Base-by-base conservation (phyloP, 2,888 invertebrate species). In the Calliphora vomitoria region DNA sequence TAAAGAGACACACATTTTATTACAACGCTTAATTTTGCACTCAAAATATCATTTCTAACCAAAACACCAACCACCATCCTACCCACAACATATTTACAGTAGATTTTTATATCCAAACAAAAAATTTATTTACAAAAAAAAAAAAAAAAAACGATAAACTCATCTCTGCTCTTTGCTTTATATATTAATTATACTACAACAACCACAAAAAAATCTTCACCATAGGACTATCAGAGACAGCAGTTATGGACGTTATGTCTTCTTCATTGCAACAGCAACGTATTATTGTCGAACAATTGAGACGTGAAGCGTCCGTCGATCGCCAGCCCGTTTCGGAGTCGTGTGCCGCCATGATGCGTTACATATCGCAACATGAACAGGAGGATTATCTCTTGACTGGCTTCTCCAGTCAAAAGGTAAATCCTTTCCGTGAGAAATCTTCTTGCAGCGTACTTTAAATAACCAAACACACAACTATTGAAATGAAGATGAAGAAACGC, bases 401-500 rank as follows among this genome's bases (percentile, higher is more conserved):
- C 50, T 99, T 99, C 94, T 97, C 98, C 89, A 98, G 98, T 90
- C 98, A 98, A 93, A 98, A 98, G 94, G 98, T 98, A 20, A 99
- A 99, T 94, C 99, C 99, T 55, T 99, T 98, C 95, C 96, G 98
- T 91, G 98, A 98, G 94, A 98, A 98, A 94, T 98, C 97, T 92
- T 97, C 97, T 87, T 98, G 98, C 94, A 96, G 95, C 90, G 95
- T 98, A 90, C 95, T 98, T 87, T 98, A 97, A 96, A 91, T 85
- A 38, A 87, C 18, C 18, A 68, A 41, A 8, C 11, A 62, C 50
- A 20, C n/a, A 62, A 20, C 11, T 44, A 44, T 11, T 44, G 13
- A 1, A 11, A 44, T 13, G 44, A 41, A 41, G 41, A 41, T 41
- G 41, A 11, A 11, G 44, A 4, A 44, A 44, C 1, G 13, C 1